A percentile compares a stretch with the other conserved stretches of the same genome.
Evolutionary conservation across 2,113 vertebrate genomes (phyloP).

Genomic region (Hystrix cristata): DNA sequence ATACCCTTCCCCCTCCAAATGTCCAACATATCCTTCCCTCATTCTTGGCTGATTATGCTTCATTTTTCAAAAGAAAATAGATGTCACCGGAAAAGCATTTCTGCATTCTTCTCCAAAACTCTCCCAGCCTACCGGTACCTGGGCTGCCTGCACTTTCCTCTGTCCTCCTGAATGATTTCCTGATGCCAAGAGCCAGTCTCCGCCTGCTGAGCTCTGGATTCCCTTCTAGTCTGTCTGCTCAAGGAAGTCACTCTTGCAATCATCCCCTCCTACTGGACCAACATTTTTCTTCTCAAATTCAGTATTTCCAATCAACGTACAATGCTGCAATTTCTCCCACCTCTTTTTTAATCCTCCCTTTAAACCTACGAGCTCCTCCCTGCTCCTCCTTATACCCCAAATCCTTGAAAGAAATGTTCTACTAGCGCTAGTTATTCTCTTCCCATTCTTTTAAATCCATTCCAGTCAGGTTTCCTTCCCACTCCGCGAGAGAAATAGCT

Average conservation of each 20-base stretch:
- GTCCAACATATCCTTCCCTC: neutral
- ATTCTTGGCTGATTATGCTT: neutral
- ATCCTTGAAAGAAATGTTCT: constrained; percentile 9
- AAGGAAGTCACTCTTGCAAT: neutral
- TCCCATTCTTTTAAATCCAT: neutral
- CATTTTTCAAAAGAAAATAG: neutral
- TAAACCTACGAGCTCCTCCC: neutral
- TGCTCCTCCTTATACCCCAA: neutral
- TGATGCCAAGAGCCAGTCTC: neutral
- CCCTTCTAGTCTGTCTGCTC: neutral
- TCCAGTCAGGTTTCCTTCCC: neutral
- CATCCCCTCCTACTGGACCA: neutral
- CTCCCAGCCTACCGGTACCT: neutral
- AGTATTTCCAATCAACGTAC: neutral
- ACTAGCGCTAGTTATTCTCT: neutral
- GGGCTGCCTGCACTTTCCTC: neutral
- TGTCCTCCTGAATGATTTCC: neutral
- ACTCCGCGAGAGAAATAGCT: neutral
- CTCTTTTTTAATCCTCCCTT: neutral
- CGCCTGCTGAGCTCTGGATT: neutral
- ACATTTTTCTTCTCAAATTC: neutral
- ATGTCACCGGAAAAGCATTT: neutral
- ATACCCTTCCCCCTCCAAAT: neutral
- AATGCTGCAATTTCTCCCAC: neutral
- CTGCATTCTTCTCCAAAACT: neutral